These are phyloP conservation scores for Colistium nudipinnis DNA, from an alignment of 2,113 vertebrate species.

Conservation along the genomic window DNA sequence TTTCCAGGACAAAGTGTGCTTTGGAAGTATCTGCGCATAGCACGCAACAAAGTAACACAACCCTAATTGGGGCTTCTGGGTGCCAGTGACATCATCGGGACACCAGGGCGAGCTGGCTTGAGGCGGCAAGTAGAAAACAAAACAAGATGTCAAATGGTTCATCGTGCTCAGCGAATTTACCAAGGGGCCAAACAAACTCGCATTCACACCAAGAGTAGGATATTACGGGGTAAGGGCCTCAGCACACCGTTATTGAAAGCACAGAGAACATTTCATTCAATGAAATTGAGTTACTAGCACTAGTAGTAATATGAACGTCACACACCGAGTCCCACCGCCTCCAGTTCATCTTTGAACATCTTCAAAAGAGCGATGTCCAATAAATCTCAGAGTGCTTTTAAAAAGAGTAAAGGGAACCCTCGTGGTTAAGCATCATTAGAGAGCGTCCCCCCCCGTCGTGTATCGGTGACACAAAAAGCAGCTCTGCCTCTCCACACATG, in stretches of 20 bases:
- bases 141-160: background rate
- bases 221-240: too few species aligned
- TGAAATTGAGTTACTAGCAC: background rate
- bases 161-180: too few species aligned
- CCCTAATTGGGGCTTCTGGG: background rate
- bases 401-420: conserved; percentile 51
- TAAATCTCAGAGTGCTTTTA: conserved; percentile 49
- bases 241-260: too few species aligned
- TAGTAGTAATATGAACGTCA: background rate
- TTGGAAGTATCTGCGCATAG: background rate
- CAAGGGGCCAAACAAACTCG: too few species aligned
- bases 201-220: background rate
- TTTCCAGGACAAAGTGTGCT: background rate
- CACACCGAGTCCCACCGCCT: conserved; percentile 4
- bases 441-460: conserved; percentile 19
- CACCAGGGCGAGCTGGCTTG: background rate
- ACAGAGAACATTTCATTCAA: background rate
- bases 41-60: conserved; percentile 3
- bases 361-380: conserved; percentile 58
- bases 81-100: conserved; percentile 16
- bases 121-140: background rate
- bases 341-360: conserved; percentile 44
- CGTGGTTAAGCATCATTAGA: conserved; percentile 25
- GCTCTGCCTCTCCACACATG: conserved; percentile 61
- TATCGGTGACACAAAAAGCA: conserved; percentile 69